These are phyloP conservation scores for Metopolophium dirhodum DNA, from an alignment of 1,140 invertebrate genomes.

Conservation along the genomic window DNA sequence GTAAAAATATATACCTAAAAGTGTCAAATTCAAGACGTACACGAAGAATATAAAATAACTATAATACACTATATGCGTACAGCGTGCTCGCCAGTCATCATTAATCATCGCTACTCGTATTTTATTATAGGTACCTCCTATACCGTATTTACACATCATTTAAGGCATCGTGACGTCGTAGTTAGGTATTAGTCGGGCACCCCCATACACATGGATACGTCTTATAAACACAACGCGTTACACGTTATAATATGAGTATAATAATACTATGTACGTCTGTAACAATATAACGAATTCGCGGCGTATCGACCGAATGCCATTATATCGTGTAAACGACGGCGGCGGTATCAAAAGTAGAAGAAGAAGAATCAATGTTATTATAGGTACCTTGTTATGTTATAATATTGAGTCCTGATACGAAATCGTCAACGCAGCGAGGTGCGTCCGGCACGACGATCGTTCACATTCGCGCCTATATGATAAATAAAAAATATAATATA, in stretches of 20 bases:
- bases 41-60: no score
- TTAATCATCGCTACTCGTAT: neutral
- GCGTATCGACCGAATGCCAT: neutral
- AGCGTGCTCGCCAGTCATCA: neutral
- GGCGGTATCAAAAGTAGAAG: neutral
- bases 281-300: neutral
- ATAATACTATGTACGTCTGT: neutral
- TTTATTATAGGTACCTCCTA: neutral
- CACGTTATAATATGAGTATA: neutral
- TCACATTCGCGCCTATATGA: neutral
- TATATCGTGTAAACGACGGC: neutral
- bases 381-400: no score
- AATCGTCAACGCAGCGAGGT: neutral
- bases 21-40: no score
- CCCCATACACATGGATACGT: neutral
- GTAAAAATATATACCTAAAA: no score
- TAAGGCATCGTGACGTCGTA: neutral
- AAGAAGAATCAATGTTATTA: neutral
- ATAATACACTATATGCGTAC: no score
- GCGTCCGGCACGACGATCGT: neutral
- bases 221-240: neutral
- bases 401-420: no score
- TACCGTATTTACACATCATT: neutral
- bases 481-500: neutral
- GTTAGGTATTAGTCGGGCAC: neutral